phyloP scores from a whole-genome alignment of 2,113 vertebrate genomes.

The Leiothrix lutea region DNA sequence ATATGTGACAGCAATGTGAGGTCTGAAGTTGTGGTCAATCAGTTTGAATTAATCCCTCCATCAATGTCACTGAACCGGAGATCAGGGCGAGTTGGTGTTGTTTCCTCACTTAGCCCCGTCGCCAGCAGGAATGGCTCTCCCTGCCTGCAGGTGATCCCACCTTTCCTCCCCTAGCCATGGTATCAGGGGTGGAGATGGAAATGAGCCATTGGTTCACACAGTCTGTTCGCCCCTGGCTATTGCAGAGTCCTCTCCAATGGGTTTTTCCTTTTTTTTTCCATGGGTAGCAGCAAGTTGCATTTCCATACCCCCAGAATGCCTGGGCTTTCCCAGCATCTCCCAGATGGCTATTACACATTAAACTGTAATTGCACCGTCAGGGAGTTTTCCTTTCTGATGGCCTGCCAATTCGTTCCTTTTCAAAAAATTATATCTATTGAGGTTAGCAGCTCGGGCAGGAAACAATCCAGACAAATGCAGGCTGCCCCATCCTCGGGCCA shows the following conservation, averaged over 20 bases:
- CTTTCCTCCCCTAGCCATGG: background rate
- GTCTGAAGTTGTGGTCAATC: conserved; percentile 43
- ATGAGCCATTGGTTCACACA: background rate
- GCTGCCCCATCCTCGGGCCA: background rate
- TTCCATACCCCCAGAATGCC: background rate
- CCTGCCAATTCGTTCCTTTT: background rate
- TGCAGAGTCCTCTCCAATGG: background rate
- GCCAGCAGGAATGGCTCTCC: background rate
- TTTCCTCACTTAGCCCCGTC: background rate
- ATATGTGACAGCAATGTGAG: conserved; percentile 19
- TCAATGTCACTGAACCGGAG: background rate
- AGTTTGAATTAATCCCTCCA: conserved; percentile 47
- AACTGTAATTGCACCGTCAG: conserved; percentile 8
- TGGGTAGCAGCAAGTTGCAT: background rate
- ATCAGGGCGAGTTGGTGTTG: background rate
- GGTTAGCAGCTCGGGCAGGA: conserved; percentile 35
- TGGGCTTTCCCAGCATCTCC: background rate
- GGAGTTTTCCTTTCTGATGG: conserved; percentile 47
- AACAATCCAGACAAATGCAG: conserved; percentile 29
- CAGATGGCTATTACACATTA: background rate
- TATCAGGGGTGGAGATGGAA: background rate
- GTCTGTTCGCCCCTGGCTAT: background rate
- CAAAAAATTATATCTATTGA: background rate
- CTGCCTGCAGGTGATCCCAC: background rate
- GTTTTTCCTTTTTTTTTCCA: background rate